Conservation (phyloP, 2,113 vertebrate species). For the Tylochromis polylepis region DNA sequence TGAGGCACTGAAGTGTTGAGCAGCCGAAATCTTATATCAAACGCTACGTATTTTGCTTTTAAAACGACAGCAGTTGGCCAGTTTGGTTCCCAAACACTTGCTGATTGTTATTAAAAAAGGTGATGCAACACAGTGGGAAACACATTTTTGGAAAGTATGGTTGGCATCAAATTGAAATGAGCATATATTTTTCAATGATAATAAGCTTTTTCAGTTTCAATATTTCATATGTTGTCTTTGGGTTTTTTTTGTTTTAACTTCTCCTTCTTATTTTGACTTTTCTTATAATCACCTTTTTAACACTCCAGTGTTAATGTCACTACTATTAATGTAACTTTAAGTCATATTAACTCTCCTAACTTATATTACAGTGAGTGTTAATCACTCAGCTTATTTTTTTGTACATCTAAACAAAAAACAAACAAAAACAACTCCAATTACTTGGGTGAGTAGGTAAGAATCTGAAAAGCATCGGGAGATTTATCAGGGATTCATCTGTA, state of each 20-base stretch:
- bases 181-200: not conserved
- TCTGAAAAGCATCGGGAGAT: not conserved
- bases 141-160: not conserved
- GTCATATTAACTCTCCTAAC: not conserved
- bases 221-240: not conserved
- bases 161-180: not conserved
- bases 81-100: not conserved
- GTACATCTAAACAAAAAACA: not conserved
- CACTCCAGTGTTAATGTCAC: too few species aligned
- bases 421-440: not conserved
- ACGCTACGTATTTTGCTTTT: accelerated
- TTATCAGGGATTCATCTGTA: not conserved
- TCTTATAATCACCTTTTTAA: too few species aligned
- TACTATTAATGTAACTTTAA: not conserved
- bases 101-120: not conserved
- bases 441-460: not conserved
- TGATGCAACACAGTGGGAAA: not conserved
- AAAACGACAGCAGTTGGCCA: not conserved
- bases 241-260: too few species aligned
- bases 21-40: not conserved
- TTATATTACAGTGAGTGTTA: not conserved
- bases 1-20: not conserved
- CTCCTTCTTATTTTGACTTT: too few species aligned
- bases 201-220: too few species aligned
- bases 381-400: not conserved